These are phyloP conservation scores for Natrix natrix DNA, from an alignment of 2,797 vertebrate genomes.

Conservation along the genomic window DNA sequence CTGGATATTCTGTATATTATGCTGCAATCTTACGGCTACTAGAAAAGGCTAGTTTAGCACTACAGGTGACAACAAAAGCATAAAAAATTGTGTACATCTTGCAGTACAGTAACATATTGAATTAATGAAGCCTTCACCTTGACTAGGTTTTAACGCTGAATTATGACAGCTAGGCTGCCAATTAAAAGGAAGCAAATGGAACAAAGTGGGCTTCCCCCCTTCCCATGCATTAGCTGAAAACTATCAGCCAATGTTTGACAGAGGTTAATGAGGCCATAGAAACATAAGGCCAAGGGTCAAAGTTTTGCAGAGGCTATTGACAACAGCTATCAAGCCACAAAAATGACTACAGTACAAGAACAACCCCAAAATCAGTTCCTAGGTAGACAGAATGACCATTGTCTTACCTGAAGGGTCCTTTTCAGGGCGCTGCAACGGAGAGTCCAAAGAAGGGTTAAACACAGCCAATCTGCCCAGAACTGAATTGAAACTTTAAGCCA, in stretches of 20 bases:
- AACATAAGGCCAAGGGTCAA: neutral
- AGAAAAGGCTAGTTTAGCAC: neutral
- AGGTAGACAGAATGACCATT: conserved; percentile 8
- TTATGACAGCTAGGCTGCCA: conserved; percentile 29
- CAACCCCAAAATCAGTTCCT: conserved; percentile 28
- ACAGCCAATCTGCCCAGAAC: too few species aligned
- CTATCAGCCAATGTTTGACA: conserved; percentile 41
- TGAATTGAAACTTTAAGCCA: too few species aligned
- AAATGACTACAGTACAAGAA: conserved; percentile 18
- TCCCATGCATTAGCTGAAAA: conserved; percentile 23
- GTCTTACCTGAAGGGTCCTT: too few species aligned
- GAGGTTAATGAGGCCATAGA: conserved; percentile 54
- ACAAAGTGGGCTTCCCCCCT: conserved; percentile 12
- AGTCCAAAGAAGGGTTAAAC: too few species aligned
- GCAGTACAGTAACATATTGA: neutral
- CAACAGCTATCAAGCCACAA: conserved; percentile 39
- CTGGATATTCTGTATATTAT: neutral
- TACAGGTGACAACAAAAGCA: neutral
- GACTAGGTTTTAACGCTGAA: neutral
- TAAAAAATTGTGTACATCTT: neutral
- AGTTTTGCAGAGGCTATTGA: conserved; percentile 24
- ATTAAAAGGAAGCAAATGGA: neutral
- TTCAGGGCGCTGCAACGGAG: too few species aligned
- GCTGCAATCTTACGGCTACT: neutral
- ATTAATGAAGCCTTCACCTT: neutral